Evolutionary conservation across 2,797 vertebrate genomes (phyloP).

Genomic region (Microcaecilia unicolor): DNA sequence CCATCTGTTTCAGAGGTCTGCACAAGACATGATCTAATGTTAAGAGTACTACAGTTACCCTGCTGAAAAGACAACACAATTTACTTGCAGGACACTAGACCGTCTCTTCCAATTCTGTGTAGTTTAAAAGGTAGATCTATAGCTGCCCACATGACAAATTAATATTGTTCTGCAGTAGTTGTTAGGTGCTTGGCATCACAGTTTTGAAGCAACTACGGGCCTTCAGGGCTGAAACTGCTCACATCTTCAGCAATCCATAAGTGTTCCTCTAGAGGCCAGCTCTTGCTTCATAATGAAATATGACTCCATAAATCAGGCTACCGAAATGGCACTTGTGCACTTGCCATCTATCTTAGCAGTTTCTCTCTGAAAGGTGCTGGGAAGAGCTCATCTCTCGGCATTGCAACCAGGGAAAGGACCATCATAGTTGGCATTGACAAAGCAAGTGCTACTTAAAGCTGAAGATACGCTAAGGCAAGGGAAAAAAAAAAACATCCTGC

Average conservation of each 20-base stretch:
- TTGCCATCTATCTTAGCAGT: constrained; percentile 57
- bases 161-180: constrained; percentile 65
- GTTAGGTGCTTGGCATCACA: constrained; percentile 74
- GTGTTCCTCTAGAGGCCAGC: constrained; percentile 61
- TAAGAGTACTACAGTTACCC: constrained; percentile 10
- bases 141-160: constrained; percentile 77
- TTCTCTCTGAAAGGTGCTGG: constrained; percentile 33
- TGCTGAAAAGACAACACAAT: constrained; percentile 1
- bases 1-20: too few species aligned
- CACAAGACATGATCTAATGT: too few species aligned
- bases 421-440: constrained; percentile 48
- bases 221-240: constrained; percentile 63
- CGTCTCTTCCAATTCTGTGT: constrained; percentile 43
- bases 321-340: constrained; percentile 60
- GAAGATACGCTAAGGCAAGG: constrained; percentile 50
- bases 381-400: constrained; percentile 31
- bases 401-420: constrained; percentile 40
- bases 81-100: constrained; percentile 20
- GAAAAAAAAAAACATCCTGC: constrained; percentile 43
- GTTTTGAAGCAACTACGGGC: constrained; percentile 60
- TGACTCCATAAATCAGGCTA: constrained; percentile 79
- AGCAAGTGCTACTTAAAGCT: constrained; percentile 59
- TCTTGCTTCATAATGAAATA: constrained; percentile 64
- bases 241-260: constrained; percentile 64
- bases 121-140: constrained; percentile 66